Base-by-base conservation (phyloP, 2,888 invertebrate genomes). In the Empis stercorea region DNA sequence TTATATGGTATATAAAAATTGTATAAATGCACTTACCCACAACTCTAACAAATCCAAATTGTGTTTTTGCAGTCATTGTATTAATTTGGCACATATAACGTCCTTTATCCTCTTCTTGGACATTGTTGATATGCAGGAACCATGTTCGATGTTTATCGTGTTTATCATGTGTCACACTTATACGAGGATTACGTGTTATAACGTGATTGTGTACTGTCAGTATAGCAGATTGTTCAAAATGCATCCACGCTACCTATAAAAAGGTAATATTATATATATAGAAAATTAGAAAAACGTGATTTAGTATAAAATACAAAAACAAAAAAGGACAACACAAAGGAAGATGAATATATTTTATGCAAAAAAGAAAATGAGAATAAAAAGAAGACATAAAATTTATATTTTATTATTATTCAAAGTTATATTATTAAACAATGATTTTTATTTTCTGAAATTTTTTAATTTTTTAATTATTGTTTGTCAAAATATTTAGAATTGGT, bases 61-160 rank as follows among this genome's bases (percentile, higher is more conserved):
- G 91, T 45, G 89, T 91, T 73, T 91, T 93, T 48, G 91, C 91
- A 23, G 87, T 85, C 59, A 87, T 89, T 4, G 88, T 92, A 74
- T 89, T 92, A 68, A 89, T 91, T 76, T 88, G 92, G 71, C 88
- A 91, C 89, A 92, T 92, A 73, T 92, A 93, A 52, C 87, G 78
- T 48, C 93, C 92, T 60, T 85, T 83, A 71, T 93, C 93, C 64
- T 87, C 88, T 65, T 91, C 87, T 58, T 91, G 84, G 48, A 92
- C 91, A 67, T 91, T 87, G 58, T 81, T 84, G 71, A 93, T 92
- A 73, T 92, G 92, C 62, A 93, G 77, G 72, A 83, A 88, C 89
- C 91, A 92, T 57, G 91, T 91, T 60, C 87, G 80, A 66, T 91
- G 91, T 56, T 66, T 68, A 58, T 70, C 70, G 63, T 84, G 84